Conservation (phyloP, 2,797 vertebrate species). For the Falco naumanni region DNA sequence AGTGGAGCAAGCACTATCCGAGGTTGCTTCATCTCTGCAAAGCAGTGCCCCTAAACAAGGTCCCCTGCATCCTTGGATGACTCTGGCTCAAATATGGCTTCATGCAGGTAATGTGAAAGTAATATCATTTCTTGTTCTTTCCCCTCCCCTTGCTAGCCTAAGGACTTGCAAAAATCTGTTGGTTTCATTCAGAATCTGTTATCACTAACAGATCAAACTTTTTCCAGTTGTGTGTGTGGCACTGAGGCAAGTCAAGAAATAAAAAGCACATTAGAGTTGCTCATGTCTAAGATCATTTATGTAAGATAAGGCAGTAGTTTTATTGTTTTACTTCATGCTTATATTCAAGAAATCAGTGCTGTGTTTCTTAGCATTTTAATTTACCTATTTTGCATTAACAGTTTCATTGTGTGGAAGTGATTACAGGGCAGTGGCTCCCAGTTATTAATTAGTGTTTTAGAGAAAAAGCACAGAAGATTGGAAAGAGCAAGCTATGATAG, state of each 20-base stretch:
- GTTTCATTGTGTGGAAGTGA: not conserved
- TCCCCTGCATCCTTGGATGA: constrained; percentile 98
- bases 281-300: not conserved
- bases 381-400: not conserved
- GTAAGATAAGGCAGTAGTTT: not conserved
- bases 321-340: not conserved
- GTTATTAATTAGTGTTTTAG: not conserved
- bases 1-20: constrained; percentile 96
- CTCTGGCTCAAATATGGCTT: constrained; percentile 98
- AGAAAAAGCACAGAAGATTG: not conserved
- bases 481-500: not conserved
- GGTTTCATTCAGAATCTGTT: not conserved
- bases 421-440: not conserved
- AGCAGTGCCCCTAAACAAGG: constrained; percentile 97
- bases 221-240: not conserved
- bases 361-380: not conserved
- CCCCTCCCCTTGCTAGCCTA: not conserved
- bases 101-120: constrained; percentile 87
- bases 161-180: not conserved
- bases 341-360: not conserved
- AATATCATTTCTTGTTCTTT: not conserved
- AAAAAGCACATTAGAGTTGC: not conserved
- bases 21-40: constrained; percentile 96
- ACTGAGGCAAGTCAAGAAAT: not conserved
- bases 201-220: not conserved